These are phyloP conservation scores for Elmis aenea DNA, from an alignment of 2,888 invertebrate species.

Conservation along the genomic window DNA sequence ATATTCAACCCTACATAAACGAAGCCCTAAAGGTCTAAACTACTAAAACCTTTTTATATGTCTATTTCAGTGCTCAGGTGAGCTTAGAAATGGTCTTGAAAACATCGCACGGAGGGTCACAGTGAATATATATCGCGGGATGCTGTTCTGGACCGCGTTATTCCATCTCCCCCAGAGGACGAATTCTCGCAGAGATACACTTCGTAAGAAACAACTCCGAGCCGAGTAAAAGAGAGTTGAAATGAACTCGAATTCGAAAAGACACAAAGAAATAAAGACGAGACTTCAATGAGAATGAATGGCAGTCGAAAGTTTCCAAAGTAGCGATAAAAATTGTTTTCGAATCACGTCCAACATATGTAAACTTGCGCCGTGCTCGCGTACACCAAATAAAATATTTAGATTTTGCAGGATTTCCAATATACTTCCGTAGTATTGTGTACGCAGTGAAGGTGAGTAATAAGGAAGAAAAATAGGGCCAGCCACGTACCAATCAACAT, in stretches of 20 bases:
- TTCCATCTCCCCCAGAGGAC: constrained; percentile 21
- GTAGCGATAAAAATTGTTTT: constrained; percentile 36
- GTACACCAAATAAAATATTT: constrained; percentile 44
- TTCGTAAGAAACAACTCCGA: constrained; percentile 21
- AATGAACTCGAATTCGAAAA: constrained; percentile 8
- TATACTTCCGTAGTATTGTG: constrained; percentile 35
- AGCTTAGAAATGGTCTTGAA: constrained; percentile 37
- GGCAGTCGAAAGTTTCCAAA: constrained; percentile 27
- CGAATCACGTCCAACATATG: constrained; percentile 44
- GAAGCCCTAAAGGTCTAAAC: constrained; percentile 33
- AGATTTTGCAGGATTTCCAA: constrained; percentile 40
- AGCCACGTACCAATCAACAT: too few species aligned
- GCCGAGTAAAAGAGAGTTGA: constrained; percentile 18
- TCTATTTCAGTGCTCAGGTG: constrained; percentile 37
- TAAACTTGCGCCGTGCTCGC: constrained; percentile 42
- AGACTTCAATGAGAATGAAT: constrained; percentile 28
- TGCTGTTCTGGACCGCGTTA: constrained; percentile 19
- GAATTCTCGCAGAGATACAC: constrained; percentile 21
- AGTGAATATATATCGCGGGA: constrained; percentile 35
- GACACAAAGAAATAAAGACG: constrained; percentile 26
- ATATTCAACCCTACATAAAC: constrained; percentile 25
- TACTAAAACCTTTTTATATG: constrained; percentile 38
- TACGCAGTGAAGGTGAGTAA: too few species aligned
- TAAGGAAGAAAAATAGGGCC: too few species aligned
- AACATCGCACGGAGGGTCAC: constrained; percentile 36